phyloP scores from a whole-genome alignment of 2,113 vertebrate species.

The Microcebus tavaratra region DNA sequence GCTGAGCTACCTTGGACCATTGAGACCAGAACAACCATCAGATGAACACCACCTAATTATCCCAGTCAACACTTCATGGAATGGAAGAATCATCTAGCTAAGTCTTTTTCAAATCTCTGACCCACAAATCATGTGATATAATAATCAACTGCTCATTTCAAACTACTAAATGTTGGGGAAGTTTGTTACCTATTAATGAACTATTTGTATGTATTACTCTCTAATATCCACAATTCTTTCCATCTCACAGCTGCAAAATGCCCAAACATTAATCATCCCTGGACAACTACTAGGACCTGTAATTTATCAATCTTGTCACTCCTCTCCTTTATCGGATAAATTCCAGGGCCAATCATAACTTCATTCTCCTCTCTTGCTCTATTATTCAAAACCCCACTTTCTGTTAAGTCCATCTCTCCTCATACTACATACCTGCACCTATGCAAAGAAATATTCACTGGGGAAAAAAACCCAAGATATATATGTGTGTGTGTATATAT shows the following conservation, averaged over 20 bases:
- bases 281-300: not conserved
- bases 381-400: not conserved
- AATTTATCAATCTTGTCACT: not conserved
- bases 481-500: not conserved
- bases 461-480: not conserved
- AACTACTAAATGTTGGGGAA: not conserved
- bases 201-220: not conserved
- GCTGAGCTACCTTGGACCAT: not conserved
- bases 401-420: not conserved
- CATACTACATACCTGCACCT: not conserved
- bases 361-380: not conserved
- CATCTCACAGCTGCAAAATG: not conserved
- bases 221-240: not conserved
- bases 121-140: not conserved
- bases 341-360: not conserved
- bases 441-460: not conserved
- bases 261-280: not conserved
- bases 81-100: not conserved
- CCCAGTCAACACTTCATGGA: not conserved
- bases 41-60: not conserved
- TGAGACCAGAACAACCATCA: not conserved
- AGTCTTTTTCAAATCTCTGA: not conserved
- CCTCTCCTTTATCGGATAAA: not conserved
- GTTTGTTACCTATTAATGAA: not conserved
- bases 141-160: not conserved